Evolutionary conservation across 2,113 vertebrate species (phyloP), one percentile per base, ranked within the genome.

Genomic region (Oriolus oriolus): DNA sequence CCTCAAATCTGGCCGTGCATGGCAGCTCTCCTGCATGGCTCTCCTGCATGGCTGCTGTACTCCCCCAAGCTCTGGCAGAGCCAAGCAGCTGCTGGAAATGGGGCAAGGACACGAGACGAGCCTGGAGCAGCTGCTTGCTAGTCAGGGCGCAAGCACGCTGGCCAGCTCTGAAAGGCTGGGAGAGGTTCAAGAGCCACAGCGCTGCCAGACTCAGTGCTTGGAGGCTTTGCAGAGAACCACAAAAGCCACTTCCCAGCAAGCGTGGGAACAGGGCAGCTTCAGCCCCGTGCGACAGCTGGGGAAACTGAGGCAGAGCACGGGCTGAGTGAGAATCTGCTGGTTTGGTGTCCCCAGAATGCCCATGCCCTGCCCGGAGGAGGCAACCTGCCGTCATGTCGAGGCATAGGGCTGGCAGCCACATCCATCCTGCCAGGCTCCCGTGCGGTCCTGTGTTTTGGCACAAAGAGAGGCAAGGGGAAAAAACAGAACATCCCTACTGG

Each of bases 271-370:
- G 49, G 24, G 20, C 0, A 0, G 50, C 71, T 90, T 65, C 68
- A 20, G 59, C 49, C 53, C 49, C 0, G 0, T 27, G 26, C 0
- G 0, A n/a, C 45, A 28, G n/a, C 28, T 30, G 73, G 35, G 77
- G 77, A 91, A 87, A 95, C 89, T 35, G 78, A 95, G 91, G 76
- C 86, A 92, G 26, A 35, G 59, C 7, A 2, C 0, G 0, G 68
- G 4, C 28, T 3, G 8, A 45, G 66, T 39, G 53, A 85, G 39
- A 66, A 54, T 23, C 60, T 2, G 0, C 21, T 7, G 1, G 21
- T 19, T 14, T n/a, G 11, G 45, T 39, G 20, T 53, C 63, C 59
- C 68, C 22, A 13, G 1, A 85, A 79, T 0, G 1, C 44, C 71
- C 1, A 0, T 5, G 11, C 31, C 33, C 52, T 14, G 44, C 28